phyloP scores from a whole-genome alignment of 1,140 invertebrate species.

The Neodiprion pinetum region DNA sequence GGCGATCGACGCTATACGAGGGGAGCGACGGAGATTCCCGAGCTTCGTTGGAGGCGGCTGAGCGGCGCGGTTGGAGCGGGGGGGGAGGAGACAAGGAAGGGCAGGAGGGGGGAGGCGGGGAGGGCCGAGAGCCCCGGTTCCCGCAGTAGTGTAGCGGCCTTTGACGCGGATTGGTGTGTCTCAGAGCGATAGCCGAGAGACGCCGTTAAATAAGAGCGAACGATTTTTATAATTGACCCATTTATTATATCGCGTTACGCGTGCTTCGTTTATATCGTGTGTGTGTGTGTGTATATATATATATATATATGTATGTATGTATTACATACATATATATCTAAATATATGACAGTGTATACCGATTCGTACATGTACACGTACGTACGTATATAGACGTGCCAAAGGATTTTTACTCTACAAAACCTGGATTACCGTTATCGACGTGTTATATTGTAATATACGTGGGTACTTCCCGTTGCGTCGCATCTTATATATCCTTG shows the following conservation, averaged over 20 bases:
- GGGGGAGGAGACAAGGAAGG: slow-evolving; percentile 22
- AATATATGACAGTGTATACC: no score
- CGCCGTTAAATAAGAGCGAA: not conserved
- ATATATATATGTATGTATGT: no score
- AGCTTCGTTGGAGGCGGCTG: slow-evolving; percentile 17
- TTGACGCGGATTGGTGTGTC: slow-evolving; percentile 39
- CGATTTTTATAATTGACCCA: slow-evolving; percentile 1
- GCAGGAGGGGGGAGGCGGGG: not conserved
- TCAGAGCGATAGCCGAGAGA: not conserved
- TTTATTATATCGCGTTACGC: not conserved
- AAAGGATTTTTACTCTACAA: no score
- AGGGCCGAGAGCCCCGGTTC: slow-evolving; percentile 30
- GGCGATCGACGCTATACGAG: slow-evolving; percentile 4
- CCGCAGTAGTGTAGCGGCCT: slow-evolving; percentile 61
- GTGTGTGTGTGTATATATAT: no score
- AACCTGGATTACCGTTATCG: no score
- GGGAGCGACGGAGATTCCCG: slow-evolving; percentile 12
- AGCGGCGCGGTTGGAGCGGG: slow-evolving; percentile 17
- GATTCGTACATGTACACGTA: no score
- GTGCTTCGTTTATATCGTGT: no score
- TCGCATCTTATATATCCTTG: no score
- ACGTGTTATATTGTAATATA: no score
- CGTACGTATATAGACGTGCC: no score
- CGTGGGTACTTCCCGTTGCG: no score
- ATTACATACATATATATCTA: no score